Base-by-base conservation (phyloP, 1,140 invertebrate genomes). In the Aphelinus certus region DNA sequence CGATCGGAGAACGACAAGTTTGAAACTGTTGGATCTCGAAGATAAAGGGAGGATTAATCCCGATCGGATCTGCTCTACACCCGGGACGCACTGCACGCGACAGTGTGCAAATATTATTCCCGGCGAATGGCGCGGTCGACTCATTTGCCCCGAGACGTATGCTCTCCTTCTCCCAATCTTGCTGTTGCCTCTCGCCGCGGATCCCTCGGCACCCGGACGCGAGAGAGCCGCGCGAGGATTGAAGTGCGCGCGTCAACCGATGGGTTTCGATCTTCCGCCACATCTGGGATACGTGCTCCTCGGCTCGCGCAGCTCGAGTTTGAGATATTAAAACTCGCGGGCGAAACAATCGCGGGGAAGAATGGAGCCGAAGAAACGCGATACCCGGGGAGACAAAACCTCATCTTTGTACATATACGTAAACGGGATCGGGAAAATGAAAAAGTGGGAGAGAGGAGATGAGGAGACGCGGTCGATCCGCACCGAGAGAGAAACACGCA, bases 361-460 rank as follows among this genome's bases (percentile, higher is more conserved):
- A 47, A 58, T 26, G 45, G 26, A 10, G 55, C 56, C 49, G 63
- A 7, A 48, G 26, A 26, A 26, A 26, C 26, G 26, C 26, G 0
- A 26, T 26, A 26, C 26, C 26, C 26, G 26, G 26, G 45, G 26
- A 10, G 55, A 45, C 49, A 48, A 7, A 48, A 48, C 9, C 58
- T 68, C 66, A 68, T 68, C 56, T 68, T 58, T 68, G 26, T 53
- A 68, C 48, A 68, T 58, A 68, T 58, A 46, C 57, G 55, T 7
- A 51, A 53, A 9, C 53, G 43, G 42, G 4, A 4, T 9, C 0
- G 43, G 45, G 45, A 67, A 68, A 68, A 68, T 68, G 66, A 68
- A 68, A 68, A 58, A 3, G 60, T 9, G 51, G 26, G 26, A 69
- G 67, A 69, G 55, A 57, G 7, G 43, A 55, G 57, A 43, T 10